Conservation (phyloP, 2,797 vertebrate species). For the Anabas testudineus region DNA sequence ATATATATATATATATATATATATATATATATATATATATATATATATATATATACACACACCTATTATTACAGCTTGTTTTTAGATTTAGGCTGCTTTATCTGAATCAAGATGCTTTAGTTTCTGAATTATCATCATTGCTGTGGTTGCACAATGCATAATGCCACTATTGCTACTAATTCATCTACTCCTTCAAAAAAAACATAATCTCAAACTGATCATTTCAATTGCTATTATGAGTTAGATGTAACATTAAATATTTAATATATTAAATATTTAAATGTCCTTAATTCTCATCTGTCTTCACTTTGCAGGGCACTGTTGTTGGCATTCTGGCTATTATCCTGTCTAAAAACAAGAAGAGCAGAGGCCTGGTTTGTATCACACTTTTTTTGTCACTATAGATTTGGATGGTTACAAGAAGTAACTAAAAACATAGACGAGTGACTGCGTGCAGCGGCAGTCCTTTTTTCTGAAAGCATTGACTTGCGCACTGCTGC, state of each 20-base stretch:
- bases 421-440: neutral
- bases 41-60: too few relatives aligned
- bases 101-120: too few relatives aligned
- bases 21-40: too few relatives aligned
- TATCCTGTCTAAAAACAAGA: conserved; percentile 82
- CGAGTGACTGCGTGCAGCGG: neutral
- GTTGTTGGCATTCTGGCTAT: conserved; percentile 81
- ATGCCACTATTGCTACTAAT: neutral
- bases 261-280: too few relatives aligned
- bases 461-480: neutral
- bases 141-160: neutral
- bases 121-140: neutral
- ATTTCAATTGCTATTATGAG: neutral
- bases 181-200: too few relatives aligned
- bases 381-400: neutral
- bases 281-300: neutral
- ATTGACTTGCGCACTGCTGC: neutral
- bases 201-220: neutral
- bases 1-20: too few relatives aligned
- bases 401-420: neutral
- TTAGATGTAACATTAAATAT: neutral
- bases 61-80: too few relatives aligned
- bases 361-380: conserved; percentile 79
- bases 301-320: conserved; percentile 75
- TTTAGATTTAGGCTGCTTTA: neutral